These are phyloP conservation scores for Brachypodius melanocephalos DNA, from an alignment of 2,113 vertebrate genomes.

Conservation along the genomic window DNA sequence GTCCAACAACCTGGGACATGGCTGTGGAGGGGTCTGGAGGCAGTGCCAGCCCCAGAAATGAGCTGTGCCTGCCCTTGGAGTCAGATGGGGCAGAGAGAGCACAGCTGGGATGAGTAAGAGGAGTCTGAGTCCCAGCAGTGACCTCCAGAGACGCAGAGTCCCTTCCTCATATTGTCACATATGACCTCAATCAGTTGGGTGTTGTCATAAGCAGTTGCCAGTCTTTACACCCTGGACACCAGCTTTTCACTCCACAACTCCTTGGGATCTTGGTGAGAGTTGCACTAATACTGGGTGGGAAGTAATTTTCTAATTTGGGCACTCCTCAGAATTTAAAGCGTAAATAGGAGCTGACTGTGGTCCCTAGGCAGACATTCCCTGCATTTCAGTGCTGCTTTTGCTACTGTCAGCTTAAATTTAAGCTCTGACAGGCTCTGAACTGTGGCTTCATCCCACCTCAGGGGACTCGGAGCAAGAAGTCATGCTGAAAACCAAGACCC, in stretches of 20 bases:
- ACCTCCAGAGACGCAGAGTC: neutral
- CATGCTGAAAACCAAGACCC: conserved; percentile 90
- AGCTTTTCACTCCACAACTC: neutral
- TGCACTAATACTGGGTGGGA: neutral
- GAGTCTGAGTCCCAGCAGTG: neutral
- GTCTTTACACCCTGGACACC: neutral
- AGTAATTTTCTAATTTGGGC: neutral
- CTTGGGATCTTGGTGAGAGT: neutral
- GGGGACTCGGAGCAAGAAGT: conserved; percentile 87
- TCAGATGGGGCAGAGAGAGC: neutral
- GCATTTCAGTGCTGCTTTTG: neutral
- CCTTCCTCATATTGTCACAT: neutral
- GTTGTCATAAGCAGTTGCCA: neutral
- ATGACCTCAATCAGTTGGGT: neutral
- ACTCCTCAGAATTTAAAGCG: neutral
- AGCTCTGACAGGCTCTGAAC: neutral
- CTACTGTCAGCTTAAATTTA: conserved; percentile 17
- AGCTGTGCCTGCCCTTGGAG: neutral
- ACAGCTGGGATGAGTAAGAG: neutral
- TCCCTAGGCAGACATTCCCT: conserved; percentile 21
- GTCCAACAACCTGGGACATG: fast-evolving
- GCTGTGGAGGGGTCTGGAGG: neutral
- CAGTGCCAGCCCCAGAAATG: neutral
- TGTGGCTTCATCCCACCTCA: conserved; percentile 53
- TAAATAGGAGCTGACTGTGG: neutral